A percentile compares a stretch with the other conserved stretches of the same genome.
Evolutionary conservation across 2,888 invertebrate genomes (phyloP).

Genomic region (Sturmia bella): DNA sequence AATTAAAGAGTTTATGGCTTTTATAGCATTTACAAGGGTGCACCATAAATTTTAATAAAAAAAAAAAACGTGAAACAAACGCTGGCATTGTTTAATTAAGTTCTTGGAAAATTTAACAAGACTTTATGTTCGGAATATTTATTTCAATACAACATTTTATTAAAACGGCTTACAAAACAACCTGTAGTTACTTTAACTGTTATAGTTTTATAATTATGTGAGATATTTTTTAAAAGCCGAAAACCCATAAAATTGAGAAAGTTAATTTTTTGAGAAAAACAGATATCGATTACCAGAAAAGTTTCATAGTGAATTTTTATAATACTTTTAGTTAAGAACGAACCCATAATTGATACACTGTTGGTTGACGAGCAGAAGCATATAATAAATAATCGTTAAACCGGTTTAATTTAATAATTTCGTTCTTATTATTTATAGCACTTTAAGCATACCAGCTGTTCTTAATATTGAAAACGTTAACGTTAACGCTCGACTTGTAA

Average conservation of each 20-base stretch:
- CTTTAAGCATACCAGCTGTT: too few species aligned
- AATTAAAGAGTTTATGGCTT: not conserved
- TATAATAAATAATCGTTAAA: too few species aligned
- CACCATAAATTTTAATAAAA: not conserved
- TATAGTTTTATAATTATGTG: conserved; percentile 19
- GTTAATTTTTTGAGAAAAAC: too few species aligned
- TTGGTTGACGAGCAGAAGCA: too few species aligned
- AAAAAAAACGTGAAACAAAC: not conserved
- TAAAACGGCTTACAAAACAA: not conserved
- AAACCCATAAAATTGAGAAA: not conserved
- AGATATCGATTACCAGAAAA: too few species aligned
- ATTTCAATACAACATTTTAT: not conserved
- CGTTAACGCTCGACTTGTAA: too few species aligned
- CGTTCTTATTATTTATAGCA: too few species aligned
- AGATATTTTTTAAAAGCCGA: not conserved
- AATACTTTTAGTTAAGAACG: too few species aligned
- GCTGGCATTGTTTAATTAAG: not conserved
- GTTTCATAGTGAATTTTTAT: too few species aligned
- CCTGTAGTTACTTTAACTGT: not conserved
- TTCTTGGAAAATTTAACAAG: conserved; percentile 26
- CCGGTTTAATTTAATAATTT: too few species aligned
- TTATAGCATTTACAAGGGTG: not conserved
- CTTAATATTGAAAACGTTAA: too few species aligned
- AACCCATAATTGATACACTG: too few species aligned
- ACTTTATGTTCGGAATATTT: conserved; percentile 16